These are phyloP conservation scores for Callospermophilus lateralis DNA, from an alignment of 2,113 vertebrate species.

Conservation along the genomic window DNA sequence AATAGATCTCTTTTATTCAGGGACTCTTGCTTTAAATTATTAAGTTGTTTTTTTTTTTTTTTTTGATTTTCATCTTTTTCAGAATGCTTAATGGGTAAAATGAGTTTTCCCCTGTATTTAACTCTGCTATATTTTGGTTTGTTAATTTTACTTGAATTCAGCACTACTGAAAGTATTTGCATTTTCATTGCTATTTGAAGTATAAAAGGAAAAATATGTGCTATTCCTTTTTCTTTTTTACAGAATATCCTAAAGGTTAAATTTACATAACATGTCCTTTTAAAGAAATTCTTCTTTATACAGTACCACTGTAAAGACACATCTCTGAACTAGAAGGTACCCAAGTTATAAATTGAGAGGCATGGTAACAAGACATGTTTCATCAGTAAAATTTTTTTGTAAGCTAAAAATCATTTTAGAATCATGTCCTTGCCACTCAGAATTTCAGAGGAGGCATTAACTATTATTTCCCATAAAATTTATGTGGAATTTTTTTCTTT, in stretches of 20 bases:
- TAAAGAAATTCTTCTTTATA: slow-evolving; percentile 14
- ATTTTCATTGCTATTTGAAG: neutral
- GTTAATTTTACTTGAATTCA: slow-evolving; percentile 36
- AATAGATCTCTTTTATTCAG: neutral
- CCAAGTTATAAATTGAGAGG: neutral
- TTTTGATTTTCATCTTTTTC: neutral
- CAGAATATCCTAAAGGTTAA: neutral
- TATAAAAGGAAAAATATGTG: neutral
- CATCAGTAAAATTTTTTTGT: neutral
- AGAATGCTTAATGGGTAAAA: neutral
- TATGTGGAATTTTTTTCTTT: neutral
- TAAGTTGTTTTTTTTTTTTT: no score
- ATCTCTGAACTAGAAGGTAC: neutral
- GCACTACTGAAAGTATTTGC: neutral
- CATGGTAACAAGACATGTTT: neutral
- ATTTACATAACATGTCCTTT: neutral
- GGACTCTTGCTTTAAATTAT: neutral
- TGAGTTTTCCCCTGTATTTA: neutral
- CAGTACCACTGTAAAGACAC: neutral
- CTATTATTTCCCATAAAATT: neutral
- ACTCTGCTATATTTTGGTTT: neutral
- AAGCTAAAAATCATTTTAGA: neutral
- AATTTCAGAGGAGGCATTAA: neutral
- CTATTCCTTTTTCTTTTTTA: neutral
- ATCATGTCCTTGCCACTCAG: neutral